These are phyloP conservation scores for Thymallus thymallus DNA, from an alignment of 2,113 vertebrate species.

Conservation along the genomic window DNA sequence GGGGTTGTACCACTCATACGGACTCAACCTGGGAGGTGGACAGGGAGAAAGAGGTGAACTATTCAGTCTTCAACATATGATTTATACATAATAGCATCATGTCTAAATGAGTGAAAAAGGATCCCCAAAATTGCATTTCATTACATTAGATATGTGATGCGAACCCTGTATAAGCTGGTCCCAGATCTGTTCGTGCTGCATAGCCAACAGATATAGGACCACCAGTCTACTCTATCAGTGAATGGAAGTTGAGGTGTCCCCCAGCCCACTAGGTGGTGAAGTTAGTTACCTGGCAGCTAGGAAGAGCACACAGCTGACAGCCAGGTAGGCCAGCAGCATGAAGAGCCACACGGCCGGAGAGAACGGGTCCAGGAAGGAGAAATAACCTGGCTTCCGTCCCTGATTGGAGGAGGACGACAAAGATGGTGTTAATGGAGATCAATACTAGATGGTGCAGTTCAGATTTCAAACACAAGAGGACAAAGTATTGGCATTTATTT, in stretches of 20 bases:
- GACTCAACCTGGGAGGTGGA: constrained; percentile 76
- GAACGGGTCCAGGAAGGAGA: constrained; percentile 94
- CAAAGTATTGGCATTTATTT: not conserved
- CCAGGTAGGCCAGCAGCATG: constrained; percentile 91
- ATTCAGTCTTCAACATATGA: too few species aligned
- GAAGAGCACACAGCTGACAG: constrained; percentile 91
- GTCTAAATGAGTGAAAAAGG: too few species aligned
- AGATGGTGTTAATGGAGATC: not conserved
- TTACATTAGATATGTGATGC: too few species aligned
- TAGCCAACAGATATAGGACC: too few species aligned
- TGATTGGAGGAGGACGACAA: constrained; percentile 43
- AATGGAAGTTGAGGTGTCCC: not conserved
- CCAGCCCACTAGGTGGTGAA: not conserved
- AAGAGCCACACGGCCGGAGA: constrained; percentile 95
- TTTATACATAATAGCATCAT: too few species aligned
- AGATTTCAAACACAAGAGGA: constrained; percentile 21
- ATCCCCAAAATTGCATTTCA: too few species aligned
- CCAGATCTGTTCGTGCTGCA: too few species aligned
- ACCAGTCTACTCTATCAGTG: not conserved
- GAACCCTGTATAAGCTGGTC: too few species aligned
- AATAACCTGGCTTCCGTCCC: constrained; percentile 91
- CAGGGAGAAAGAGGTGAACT: not conserved
- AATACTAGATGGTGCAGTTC: not conserved
- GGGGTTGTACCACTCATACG: constrained; percentile 93
- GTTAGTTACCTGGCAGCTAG: constrained; percentile 84